A percentile compares a stretch with the other conserved stretches of the same genome.
These are phyloP conservation scores for Drosophila histrio DNA, from an alignment of 2,888 invertebrate genomes.

Conservation along the genomic window DNA sequence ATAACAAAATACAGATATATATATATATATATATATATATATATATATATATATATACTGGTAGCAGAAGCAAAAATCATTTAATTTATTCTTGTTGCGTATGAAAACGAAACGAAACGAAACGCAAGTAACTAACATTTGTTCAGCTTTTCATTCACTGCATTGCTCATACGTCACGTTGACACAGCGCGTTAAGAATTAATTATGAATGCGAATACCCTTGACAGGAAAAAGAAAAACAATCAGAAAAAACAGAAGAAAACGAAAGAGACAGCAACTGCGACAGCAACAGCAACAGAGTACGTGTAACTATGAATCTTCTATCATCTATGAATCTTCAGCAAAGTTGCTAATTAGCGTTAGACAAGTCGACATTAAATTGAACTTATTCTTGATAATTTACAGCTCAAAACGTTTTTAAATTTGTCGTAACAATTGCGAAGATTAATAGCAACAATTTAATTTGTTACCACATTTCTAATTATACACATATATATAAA, in stretches of 20 bases:
- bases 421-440: not conserved
- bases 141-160: constrained; percentile 23
- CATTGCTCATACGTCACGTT: constrained; percentile 60
- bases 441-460: not conserved
- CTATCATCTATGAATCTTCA: constrained; percentile 1
- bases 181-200: constrained; percentile 47
- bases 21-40: too few relatives aligned
- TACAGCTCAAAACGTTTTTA: not conserved
- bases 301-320: not conserved
- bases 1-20: constrained; percentile 29
- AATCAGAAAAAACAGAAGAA: not conserved
- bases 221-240: constrained; percentile 17
- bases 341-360: not conserved
- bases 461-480: not conserved
- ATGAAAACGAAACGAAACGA: constrained; percentile 41
- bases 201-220: constrained; percentile 44
- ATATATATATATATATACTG: not conserved
- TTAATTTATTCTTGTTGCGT: constrained; percentile 77
- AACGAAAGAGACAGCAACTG: not conserved
- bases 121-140: constrained; percentile 38
- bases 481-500: not conserved
- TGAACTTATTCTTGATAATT: not conserved
- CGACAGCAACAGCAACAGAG: not conserved
- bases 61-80: constrained; percentile 27
- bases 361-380: not conserved